Base-by-base conservation (phyloP, 2,888 invertebrate species). In the Ametastegia equiseti region DNA sequence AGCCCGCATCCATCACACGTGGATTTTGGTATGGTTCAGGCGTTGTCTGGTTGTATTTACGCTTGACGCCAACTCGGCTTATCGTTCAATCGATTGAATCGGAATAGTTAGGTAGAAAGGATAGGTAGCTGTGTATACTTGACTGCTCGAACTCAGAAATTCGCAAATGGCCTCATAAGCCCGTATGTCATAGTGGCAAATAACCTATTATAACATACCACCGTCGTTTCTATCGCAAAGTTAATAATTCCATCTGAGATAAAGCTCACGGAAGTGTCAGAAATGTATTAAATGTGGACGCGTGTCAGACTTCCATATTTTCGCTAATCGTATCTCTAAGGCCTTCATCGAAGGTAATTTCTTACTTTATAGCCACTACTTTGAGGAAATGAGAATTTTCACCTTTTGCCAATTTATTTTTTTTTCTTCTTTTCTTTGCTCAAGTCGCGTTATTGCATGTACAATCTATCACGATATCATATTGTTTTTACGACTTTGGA, bases 31-130 rank as follows among this genome's bases (percentile, higher is more conserved):
- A n/a, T 60, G 60, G 60, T 75, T 45, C 60, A 23, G 36, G 42
- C 23, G 27, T 42, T 39, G 78, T 27, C 45, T 57, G 39, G 78
- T 27, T 57, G 36, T 23, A n/a, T n/a, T n/a, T n/a, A 50, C 27
- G 78, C 75, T 75, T 78, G 78, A 78, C 78, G 78, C 78, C 78
- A 45, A 42, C 78, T 63, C 60, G 54, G 78, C 78, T 78, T 78
- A 78, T 63, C 78, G 27, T 63, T 54, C 9, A 27, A 78, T 78
- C 78, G 78, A 78, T 63, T 42, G 42, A 78, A 42, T 63, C 42
- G 13, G 27, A 78, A 60, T 39, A 47, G 60, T 13, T 30, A 30
- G 1, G 13, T 60, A 60, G 5, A 42, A 6, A 42, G 5, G 42
- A 42, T 42, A 6, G 5, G 42, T 42, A 9, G 9, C 5, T 42